These are phyloP conservation scores for Apodemia zela DNA, from an alignment of 2,888 invertebrate species.

Conservation along the genomic window DNA sequence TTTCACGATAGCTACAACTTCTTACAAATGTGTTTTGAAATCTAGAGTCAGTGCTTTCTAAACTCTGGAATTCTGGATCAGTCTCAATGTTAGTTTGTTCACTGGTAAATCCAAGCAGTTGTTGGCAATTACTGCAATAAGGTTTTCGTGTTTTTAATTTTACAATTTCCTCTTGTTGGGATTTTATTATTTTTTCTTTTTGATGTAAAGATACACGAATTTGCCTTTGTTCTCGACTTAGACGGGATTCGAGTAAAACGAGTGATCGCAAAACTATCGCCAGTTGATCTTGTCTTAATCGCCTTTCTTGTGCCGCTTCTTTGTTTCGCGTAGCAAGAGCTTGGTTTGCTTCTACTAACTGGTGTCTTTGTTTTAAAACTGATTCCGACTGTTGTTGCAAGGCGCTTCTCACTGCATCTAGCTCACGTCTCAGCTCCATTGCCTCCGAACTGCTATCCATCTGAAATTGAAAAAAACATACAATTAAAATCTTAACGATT, in stretches of 20 bases:
- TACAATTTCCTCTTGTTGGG: slow-evolving; percentile 85
- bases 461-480: slow-evolving; percentile 70
- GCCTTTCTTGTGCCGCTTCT: slow-evolving; percentile 81
- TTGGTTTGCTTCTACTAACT: slow-evolving; percentile 83
- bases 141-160: slow-evolving; percentile 79
- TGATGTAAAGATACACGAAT: slow-evolving; percentile 84
- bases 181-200: slow-evolving; percentile 85
- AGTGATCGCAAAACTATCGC: slow-evolving; percentile 85
- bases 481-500: not conserved
- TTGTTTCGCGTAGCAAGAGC: slow-evolving; percentile 81
- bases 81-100: slow-evolving; percentile 78
- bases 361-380: slow-evolving; percentile 83
- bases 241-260: slow-evolving; percentile 85
- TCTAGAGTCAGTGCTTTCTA: slow-evolving; percentile 75
- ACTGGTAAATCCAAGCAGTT: slow-evolving; percentile 72
- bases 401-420: slow-evolving; percentile 84
- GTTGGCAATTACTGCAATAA: slow-evolving; percentile 74
- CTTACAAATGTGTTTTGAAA: slow-evolving; percentile 72
- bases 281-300: slow-evolving; percentile 85
- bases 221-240: slow-evolving; percentile 86
- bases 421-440: slow-evolving; percentile 80
- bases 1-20: slow-evolving; percentile 73
- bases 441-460: slow-evolving; percentile 84
- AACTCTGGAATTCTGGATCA: slow-evolving; percentile 75
- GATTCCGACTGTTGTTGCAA: slow-evolving; percentile 83